These are phyloP conservation scores for Brachionus sp. DNA, from an alignment of 1,140 invertebrate species.

Conservation along the genomic window DNA sequence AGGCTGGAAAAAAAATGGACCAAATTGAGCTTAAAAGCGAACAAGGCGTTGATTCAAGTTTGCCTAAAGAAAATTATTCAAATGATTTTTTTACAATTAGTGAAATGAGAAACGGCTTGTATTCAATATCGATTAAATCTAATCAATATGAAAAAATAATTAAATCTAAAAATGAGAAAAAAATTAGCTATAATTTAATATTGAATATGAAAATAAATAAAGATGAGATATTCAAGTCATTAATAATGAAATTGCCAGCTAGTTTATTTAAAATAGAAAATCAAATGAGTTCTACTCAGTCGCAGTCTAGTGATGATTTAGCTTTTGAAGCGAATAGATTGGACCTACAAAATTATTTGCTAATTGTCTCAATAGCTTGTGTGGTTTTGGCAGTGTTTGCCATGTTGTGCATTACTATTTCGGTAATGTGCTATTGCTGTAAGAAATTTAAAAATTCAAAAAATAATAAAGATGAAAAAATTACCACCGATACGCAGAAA, in stretches of 20 bases:
- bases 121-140: slow-evolving; percentile 5
- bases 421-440: not conserved
- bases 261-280: not conserved
- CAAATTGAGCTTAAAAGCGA: not conserved
- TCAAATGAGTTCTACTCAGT: not conserved
- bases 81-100: not conserved
- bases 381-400: not conserved
- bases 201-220: not conserved
- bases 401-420: not conserved
- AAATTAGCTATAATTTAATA: not conserved
- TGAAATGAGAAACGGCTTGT: slow-evolving; percentile 33
- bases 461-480: not conserved
- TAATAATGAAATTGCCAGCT: not conserved
- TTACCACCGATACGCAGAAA: not conserved
- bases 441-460: not conserved
- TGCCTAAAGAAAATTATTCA: not conserved
- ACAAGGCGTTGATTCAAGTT: not conserved
- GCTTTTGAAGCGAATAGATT: not conserved
- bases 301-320: not conserved
- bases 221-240: not conserved
- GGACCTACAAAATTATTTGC: not conserved
- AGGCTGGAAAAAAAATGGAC: not conserved
- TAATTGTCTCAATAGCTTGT: not conserved
- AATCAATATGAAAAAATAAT: not conserved
- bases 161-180: not conserved